Base-by-base conservation (phyloP, 37 sponge, comb jelly and placozoan genomes). In the Oopsacas minuta region DNA sequence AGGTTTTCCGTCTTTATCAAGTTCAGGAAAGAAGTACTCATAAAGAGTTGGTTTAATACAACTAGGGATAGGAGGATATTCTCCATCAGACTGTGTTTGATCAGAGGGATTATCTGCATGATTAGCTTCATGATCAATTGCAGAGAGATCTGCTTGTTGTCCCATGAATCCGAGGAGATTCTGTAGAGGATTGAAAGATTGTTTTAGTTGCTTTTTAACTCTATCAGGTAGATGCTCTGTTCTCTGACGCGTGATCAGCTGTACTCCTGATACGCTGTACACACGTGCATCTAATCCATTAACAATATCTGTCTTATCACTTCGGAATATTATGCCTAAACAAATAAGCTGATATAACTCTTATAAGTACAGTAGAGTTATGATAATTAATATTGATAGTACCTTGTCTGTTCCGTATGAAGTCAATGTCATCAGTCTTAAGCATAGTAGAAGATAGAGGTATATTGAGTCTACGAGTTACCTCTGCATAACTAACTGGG, bases 151-250 rank as follows among this genome's bases (percentile, higher is more conserved):
- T 20, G 85, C 49, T 81, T 39, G 42, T 35, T 52, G 85, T 5
- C 85, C 52, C 49, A 39, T 84, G 84, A 34, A 34, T 17, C 84
- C 84, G 37, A 84, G 84, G n/a, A 84, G 51, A 52, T 84, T 84
- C 37, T 84, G 84, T 36, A 84, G 36, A 1, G 84, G 84, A 36
- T 84, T 84, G 38, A 61, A 61, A 34, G 75, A 61, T 5, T 10
- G 39, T 36, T 91, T 90, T 20, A 86, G 83, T 69, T 91, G 86
- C 69, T 87, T 81, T 85, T 89, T 91, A 81, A 91, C 91, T 0
- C 86, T 53, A 30, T 91, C 92, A 10, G 94, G 89, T 20, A 99
- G 86, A 84, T 99, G 99, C 39, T 99, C 99, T 81, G 91, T 87
- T 34, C 99, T 61, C 3, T 92, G 92, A 10, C 93, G 69, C 0